phyloP scores from a whole-genome alignment of 2,888 invertebrate genomes.

The Psococerastis gibbosa region DNA sequence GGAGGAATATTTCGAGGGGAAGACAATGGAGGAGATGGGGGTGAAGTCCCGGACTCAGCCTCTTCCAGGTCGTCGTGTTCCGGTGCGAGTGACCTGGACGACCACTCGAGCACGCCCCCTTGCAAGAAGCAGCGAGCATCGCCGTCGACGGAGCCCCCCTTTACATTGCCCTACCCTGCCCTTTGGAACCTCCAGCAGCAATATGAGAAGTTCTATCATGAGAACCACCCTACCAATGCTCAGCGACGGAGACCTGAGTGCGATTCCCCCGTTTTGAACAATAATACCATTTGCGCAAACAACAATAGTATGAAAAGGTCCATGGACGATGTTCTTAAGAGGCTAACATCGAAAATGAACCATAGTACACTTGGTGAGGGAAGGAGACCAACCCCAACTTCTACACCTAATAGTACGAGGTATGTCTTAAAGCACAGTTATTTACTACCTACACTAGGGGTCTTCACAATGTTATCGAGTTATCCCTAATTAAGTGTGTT shows the following conservation, averaged over 20 bases:
- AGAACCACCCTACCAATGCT: slow-evolving; percentile 12
- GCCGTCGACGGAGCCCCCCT: slow-evolving; percentile 31
- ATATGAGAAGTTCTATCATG: slow-evolving; percentile 11
- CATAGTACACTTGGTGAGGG: slow-evolving; percentile 48
- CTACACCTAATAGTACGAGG: slow-evolving; percentile 34
- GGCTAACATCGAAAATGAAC: slow-evolving; percentile 70
- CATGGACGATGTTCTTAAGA: slow-evolving; percentile 81
- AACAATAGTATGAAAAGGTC: slow-evolving; percentile 41
- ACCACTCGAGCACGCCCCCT: slow-evolving; percentile 26
- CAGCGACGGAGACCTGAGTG: slow-evolving; percentile 19
- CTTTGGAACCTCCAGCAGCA: slow-evolving; percentile 7
- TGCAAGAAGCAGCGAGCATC: slow-evolving; percentile 40
- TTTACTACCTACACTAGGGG: neutral
- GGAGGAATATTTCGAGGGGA: slow-evolving; percentile 17
- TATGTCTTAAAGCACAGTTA: slow-evolving; percentile 23
- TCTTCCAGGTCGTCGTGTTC: slow-evolving; percentile 7
- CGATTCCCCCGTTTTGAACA: slow-evolving; percentile 17
- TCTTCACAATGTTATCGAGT: too few relatives aligned
- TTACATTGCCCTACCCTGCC: slow-evolving; percentile 23
- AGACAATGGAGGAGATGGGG: slow-evolving; percentile 19
- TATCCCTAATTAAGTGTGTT: too few relatives aligned
- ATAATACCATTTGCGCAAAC: slow-evolving; percentile 20
- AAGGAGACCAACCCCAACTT: slow-evolving; percentile 48
- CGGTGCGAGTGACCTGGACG: slow-evolving; percentile 9
- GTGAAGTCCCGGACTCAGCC: slow-evolving; percentile 5